Percentiles rank a stretch among this genome's conserved stretches.
Conservation (phyloP, 2,113 vertebrate genomes). For the Procavia capensis region DNA sequence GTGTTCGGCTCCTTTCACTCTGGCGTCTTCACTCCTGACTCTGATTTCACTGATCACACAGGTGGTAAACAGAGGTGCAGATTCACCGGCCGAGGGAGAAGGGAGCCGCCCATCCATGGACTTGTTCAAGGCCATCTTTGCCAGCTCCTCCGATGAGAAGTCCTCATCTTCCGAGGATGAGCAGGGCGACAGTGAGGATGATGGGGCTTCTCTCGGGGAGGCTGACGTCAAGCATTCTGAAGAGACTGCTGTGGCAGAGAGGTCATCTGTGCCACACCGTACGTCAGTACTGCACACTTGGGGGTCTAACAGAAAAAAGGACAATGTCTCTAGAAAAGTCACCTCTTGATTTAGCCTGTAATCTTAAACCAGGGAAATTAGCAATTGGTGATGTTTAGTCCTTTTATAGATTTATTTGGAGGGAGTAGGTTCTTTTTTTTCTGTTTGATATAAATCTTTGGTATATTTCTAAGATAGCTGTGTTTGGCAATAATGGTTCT, state of each 20-base stretch:
- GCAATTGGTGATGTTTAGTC: not conserved
- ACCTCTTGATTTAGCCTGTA: not conserved
- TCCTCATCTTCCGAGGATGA: constrained; percentile 94
- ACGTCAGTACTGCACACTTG: not conserved
- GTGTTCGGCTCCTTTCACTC: not conserved
- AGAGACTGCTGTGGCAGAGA: not conserved
- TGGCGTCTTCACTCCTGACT: not conserved
- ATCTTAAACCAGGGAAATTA: not conserved
- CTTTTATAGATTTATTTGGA: not conserved
- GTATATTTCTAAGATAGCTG: not conserved
- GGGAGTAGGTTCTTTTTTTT: not conserved
- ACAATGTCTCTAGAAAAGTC: not conserved
- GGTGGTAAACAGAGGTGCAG: constrained; percentile 67
- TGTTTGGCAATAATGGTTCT: constrained; percentile 36
- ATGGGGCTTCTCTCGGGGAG: constrained; percentile 49
- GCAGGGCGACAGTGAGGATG: constrained; percentile 84
- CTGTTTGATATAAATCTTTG: not conserved
- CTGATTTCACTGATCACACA: constrained; percentile 46
- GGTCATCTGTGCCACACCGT: constrained; percentile 72
- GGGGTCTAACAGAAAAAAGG: not conserved
- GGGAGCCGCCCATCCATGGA: constrained; percentile 93
- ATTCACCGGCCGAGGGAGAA: constrained; percentile 86
- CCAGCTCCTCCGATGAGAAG: constrained; percentile 94
- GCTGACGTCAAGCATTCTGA: constrained; percentile 50
- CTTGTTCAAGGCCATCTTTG: constrained; percentile 97